Conservation (phyloP, 2,113 vertebrate species). For the Lamprotornis superbus region DNA sequence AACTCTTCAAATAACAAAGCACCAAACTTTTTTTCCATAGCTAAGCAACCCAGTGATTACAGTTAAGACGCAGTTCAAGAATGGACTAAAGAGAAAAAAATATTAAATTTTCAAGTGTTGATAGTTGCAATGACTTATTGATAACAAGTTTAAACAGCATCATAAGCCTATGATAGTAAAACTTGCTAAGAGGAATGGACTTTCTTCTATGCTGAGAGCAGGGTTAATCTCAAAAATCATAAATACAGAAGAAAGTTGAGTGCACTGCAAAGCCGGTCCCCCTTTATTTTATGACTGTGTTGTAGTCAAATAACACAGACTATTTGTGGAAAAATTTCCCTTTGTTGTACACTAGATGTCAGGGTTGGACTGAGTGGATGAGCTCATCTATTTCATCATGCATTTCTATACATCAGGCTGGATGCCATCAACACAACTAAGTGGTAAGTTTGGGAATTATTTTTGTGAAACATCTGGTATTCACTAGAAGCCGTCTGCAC, state of each 20-base stretch:
- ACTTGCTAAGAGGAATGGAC: neutral
- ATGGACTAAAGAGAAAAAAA: neutral
- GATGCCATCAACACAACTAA: neutral
- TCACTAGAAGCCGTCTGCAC: neutral
- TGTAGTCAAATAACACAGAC: neutral
- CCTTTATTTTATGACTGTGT: too few species aligned
- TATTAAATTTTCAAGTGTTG: neutral
- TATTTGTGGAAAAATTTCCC: neutral
- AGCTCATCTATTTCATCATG: neutral
- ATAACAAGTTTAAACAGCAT: neutral
- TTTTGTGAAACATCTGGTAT: neutral
- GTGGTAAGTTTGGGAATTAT: neutral
- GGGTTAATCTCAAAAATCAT: neutral
- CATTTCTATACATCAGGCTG: rapidly evolving
- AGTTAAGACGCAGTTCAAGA: neutral
- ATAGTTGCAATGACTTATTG: neutral
- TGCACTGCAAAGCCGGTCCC: neutral
- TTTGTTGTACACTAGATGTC: constrained; percentile 29
- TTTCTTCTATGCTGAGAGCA: neutral
- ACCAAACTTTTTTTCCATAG: neutral
- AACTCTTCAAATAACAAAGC: neutral
- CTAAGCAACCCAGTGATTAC: neutral
- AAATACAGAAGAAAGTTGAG: neutral
- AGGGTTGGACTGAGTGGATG: neutral
- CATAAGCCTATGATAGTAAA: neutral